Evolutionary conservation across 2,888 invertebrate genomes (phyloP), one percentile per base, ranked within the genome.

Genomic region (Arrhopalites spinosus): DNA sequence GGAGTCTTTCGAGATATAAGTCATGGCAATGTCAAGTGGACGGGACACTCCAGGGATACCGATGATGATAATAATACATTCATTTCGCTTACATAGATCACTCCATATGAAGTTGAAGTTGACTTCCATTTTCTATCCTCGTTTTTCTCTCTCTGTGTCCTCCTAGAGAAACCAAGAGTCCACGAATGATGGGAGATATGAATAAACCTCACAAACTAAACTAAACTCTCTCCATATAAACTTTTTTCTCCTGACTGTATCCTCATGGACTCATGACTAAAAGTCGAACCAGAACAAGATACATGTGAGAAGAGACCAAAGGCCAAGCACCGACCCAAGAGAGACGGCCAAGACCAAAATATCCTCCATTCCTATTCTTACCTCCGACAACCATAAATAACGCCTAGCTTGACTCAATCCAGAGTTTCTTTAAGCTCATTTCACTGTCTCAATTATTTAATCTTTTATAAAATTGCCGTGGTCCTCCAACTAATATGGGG

Each of bases 61-160:
- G 66, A 68, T 45, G 45, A 63, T 68, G 67, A 59, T 61, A 53
- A 56, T 53, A 69, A 72, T 72, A 63, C 72, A 72, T 72, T 72
- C 72, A 72, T 72, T 71, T 71, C 61, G 47, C 23, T 61, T 70
- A 63, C 78, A 78, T 78, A 78, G 53, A 76, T 78, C 78, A 78
- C 78, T 59, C 78, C 61, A 72, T 76, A 76, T 78, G 78, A 78
- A 74, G 76, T 76, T 78, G 78, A 78, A 74, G 76, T 76, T 76
- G 72, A 72, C 72, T 72, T 72, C 64, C 72, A 72, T 72, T 64
- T 63, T 72, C 59, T n/a, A 36, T 36, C n/a, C 66, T 43, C 43
- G n/a, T 11, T 66, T 30, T 29, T 70, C 56, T 56, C 47, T 68
- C 30, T 56, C 50, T n/a, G 36, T 7, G 36, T n/a, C n/a, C n/a